Evolutionary conservation across 1,140 invertebrate species (phyloP).

Genomic region (Ceratosolen solmsi): DNA sequence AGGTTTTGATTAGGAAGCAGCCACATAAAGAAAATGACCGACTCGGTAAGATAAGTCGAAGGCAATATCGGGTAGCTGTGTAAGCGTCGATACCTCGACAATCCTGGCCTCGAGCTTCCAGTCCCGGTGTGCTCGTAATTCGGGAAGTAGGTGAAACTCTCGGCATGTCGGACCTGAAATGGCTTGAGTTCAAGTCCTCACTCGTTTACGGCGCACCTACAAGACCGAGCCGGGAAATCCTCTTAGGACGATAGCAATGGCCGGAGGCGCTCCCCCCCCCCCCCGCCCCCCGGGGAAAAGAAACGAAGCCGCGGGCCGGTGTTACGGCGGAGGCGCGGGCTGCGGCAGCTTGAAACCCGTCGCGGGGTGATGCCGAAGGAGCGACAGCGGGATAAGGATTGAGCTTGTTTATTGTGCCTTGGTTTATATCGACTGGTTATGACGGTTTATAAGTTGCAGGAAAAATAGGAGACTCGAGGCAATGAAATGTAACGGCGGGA

Average conservation of each 20-base stretch:
- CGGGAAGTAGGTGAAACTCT: slow-evolving; percentile 23
- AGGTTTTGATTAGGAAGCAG: too few species aligned
- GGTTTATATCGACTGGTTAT: slow-evolving; percentile 35
- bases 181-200: too few species aligned
- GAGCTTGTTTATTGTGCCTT: slow-evolving; percentile 37
- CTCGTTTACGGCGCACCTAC: neutral
- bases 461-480: neutral
- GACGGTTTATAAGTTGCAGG: slow-evolving; percentile 33
- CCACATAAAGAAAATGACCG: too few species aligned
- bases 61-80: too few species aligned
- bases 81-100: neutral
- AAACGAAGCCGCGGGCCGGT: too few species aligned
- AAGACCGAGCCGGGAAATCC: slow-evolving; percentile 16
- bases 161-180: too few species aligned
- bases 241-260: slow-evolving; percentile 18
- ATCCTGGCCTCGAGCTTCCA: neutral
- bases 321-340: too few species aligned
- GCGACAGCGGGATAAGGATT: neutral
- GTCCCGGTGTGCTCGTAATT: slow-evolving; percentile 5
- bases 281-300: too few species aligned
- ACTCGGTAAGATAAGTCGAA: too few species aligned
- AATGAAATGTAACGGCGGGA: neutral
- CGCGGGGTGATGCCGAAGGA: neutral
- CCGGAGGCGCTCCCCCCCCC: too few species aligned
- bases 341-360: neutral